Conservation (phyloP, 2,797 vertebrate genomes). For the Schizopygopsis malacanthus region DNA sequence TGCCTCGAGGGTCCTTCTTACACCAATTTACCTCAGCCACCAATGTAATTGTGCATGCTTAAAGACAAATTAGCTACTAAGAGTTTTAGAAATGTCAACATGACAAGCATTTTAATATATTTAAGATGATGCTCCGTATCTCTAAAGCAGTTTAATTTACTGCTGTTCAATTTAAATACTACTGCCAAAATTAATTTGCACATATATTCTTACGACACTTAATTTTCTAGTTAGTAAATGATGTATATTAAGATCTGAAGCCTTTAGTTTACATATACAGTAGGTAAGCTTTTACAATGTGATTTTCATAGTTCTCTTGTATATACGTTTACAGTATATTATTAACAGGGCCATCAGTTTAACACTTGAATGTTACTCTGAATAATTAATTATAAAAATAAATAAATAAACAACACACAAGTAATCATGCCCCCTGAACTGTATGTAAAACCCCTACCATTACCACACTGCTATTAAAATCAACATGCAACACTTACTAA, state of each 20-base stretch:
- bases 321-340: not conserved
- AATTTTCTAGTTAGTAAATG: not conserved
- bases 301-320: not conserved
- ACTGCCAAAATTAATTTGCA: not conserved
- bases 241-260: not conserved
- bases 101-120: not conserved
- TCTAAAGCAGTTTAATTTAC: not conserved
- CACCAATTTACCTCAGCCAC: not conserved
- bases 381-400: not conserved
- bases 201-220: not conserved
- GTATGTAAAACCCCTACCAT: not conserved
- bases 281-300: not conserved
- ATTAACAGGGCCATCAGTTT: not conserved
- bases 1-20: constrained; percentile 9
- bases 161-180: not conserved
- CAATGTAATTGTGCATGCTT: not conserved
- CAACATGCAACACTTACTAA: not conserved
- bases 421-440: not conserved
- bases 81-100: constrained; percentile 19
- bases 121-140: not conserved
- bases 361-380: not conserved
- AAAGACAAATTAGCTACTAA: not conserved
- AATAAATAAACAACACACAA: not conserved
- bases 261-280: not conserved
- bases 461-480: not conserved